phyloP scores from a whole-genome alignment of 2,797 vertebrate species.

The Pseudotriccus pelzelni region DNA sequence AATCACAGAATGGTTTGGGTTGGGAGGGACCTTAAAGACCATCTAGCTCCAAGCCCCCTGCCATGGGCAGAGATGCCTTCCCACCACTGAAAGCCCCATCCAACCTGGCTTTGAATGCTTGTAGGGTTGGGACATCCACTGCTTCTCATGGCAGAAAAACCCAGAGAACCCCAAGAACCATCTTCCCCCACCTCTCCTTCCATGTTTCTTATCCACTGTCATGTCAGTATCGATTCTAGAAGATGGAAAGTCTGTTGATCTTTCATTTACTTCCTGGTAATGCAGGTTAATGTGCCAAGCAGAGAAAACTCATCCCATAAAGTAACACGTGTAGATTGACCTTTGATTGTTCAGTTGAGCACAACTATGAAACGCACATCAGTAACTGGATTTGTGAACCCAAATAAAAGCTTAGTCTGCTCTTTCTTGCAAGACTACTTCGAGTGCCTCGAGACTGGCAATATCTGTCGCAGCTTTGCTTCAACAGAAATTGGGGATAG shows the following conservation, averaged over 20 bases:
- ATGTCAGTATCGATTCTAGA: background rate
- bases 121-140: background rate
- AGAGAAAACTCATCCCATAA: background rate
- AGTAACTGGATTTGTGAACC: background rate
- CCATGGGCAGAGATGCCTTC: background rate
- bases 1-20: background rate
- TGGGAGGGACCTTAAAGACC: background rate
- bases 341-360: background rate
- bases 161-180: background rate
- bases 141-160: background rate
- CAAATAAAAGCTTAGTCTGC: background rate
- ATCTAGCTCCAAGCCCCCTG: background rate
- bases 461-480: background rate
- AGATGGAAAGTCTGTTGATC: background rate
- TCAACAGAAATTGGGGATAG: background rate
- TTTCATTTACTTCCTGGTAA: background rate
- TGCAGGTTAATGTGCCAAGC: background rate
- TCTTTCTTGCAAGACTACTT: background rate
- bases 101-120: background rate
- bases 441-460: background rate
- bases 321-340: background rate
- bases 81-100: background rate
- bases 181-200: too few species aligned
- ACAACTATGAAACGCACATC: background rate
- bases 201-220: background rate